phyloP scores from a whole-genome alignment of 2,888 invertebrate species.

The Scaeva pyrastri region DNA sequence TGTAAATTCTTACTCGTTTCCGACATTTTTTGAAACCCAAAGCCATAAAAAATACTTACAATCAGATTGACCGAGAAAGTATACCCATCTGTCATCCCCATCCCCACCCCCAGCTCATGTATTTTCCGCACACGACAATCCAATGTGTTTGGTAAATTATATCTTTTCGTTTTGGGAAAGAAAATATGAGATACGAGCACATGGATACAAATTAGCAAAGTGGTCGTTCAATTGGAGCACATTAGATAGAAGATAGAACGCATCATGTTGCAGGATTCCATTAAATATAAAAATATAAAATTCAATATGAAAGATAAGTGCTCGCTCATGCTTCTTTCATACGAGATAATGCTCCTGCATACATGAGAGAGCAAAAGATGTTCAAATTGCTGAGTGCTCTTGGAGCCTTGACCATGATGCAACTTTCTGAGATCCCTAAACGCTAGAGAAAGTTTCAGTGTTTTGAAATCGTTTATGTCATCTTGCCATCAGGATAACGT shows the following conservation, averaged over 20 bases:
- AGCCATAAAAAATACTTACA: too few relatives aligned
- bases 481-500: not conserved
- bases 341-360: not conserved
- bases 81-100: not conserved
- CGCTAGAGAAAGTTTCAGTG: not conserved
- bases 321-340: conserved; percentile 17
- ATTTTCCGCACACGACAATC: not conserved
- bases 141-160: not conserved
- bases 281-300: conserved; percentile 46
- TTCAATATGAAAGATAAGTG: conserved; percentile 46
- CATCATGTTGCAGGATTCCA: conserved; percentile 36
- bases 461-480: conserved; percentile 34
- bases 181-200: not conserved
- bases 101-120: not conserved
- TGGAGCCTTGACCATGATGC: conserved; percentile 26
- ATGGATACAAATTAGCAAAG: conserved; percentile 7
- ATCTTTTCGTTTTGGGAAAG: not conserved
- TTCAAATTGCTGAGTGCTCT: not conserved
- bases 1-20: too few relatives aligned
- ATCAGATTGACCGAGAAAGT: not conserved
- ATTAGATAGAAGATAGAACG: conserved; percentile 35
- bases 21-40: too few relatives aligned
- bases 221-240: conserved; percentile 24
- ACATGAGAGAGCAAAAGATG: conserved; percentile 15
- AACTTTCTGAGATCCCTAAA: conserved; percentile 1